Evolutionary conservation across 2,797 vertebrate species (phyloP).

Genomic region (Gobio occitaniae): DNA sequence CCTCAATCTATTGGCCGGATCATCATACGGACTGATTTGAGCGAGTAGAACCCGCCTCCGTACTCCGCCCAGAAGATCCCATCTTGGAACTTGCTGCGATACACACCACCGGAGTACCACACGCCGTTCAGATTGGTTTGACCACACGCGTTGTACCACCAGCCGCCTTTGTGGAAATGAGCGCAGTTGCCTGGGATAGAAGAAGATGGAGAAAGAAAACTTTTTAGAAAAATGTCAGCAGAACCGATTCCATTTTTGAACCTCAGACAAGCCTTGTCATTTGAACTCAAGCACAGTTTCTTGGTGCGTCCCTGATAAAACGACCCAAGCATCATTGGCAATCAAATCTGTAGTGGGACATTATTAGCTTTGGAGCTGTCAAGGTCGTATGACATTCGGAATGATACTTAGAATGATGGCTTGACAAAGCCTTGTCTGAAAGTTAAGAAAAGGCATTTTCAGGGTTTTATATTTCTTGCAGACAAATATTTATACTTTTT

Average conservation of each 20-base stretch:
- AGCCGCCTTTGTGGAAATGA: conserved; percentile 98
- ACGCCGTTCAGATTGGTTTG: conserved; percentile 97
- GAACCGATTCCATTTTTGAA: background rate
- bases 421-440: background rate
- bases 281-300: background rate
- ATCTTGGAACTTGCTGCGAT: conserved; percentile 97
- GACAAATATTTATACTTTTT: background rate
- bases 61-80: conserved; percentile 99
- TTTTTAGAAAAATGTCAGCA: too few relatives aligned
- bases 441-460: background rate
- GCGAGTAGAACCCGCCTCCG: conserved; percentile 94
- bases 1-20: conserved; percentile 92
- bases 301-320: background rate
- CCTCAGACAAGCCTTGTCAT: background rate
- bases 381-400: background rate
- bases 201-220: background rate
- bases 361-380: background rate
- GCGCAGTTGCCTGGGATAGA: conserved; percentile 90
- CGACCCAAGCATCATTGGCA: background rate
- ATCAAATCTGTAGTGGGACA: background rate
- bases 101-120: conserved; percentile 97
- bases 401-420: background rate
- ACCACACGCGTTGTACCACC: conserved; percentile 99
- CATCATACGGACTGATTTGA: conserved; percentile 94
- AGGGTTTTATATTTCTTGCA: background rate